Percentiles rank a stretch among this genome's conserved stretches.
Evolutionary conservation across 1,140 invertebrate species (phyloP).

Genomic region (Melitaea cinxia): DNA sequence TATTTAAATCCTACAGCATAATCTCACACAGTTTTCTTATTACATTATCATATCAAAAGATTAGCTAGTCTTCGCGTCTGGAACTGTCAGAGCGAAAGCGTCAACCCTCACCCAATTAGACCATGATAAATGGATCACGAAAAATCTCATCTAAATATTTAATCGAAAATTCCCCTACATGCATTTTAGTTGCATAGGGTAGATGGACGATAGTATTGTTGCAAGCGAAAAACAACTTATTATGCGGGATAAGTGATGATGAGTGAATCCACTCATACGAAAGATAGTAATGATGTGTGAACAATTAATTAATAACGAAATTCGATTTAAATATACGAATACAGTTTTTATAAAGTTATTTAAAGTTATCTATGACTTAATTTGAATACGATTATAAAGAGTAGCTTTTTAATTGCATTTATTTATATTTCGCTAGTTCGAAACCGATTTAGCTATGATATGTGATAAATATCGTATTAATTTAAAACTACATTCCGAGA

Average conservation of each 20-base stretch:
- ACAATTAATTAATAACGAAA: not conserved
- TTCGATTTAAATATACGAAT: too few species aligned
- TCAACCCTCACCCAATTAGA: constrained; percentile 73
- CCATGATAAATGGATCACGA: constrained; percentile 78
- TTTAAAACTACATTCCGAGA: too few species aligned
- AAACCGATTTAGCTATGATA: too few species aligned
- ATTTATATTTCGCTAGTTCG: too few species aligned
- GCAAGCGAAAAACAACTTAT: constrained; percentile 33
- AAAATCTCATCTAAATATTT: constrained; percentile 81
- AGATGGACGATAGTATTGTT: constrained; percentile 24
- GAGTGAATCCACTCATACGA: constrained; percentile 19
- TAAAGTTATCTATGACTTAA: too few species aligned
- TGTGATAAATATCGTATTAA: too few species aligned
- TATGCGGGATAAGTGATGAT: constrained; percentile 31
- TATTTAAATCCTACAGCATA: constrained; percentile 26
- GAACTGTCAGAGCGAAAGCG: constrained; percentile 52
- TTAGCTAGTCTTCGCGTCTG: constrained; percentile 57
- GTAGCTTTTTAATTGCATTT: too few species aligned
- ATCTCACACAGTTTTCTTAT: constrained; percentile 49
- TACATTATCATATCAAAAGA: constrained; percentile 78
- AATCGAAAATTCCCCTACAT: constrained; percentile 78
- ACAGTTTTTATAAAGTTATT: too few species aligned
- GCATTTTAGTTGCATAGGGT: constrained; percentile 50
- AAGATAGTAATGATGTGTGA: not conserved
- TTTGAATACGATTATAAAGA: too few species aligned